Percentiles rank a stretch among this genome's conserved stretches.
Conservation (phyloP, 2,888 invertebrate genomes). For the Drosophila incognita region DNA sequence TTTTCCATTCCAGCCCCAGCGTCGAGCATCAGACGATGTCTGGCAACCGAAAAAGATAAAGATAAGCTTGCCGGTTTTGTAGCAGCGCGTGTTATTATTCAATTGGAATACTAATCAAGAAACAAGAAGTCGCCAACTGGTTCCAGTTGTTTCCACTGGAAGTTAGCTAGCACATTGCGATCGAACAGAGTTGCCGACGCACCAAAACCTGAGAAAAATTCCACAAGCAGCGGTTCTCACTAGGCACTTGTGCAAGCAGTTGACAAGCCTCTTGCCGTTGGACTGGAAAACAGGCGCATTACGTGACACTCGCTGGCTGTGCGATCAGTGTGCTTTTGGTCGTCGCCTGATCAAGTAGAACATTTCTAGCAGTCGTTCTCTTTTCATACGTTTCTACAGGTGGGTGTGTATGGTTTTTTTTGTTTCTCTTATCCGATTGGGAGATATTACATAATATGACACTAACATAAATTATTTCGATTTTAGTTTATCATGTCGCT, state of each 20-base stretch:
- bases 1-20: conserved; percentile 5
- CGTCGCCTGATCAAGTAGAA: conserved; percentile 60
- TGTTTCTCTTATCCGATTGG: not conserved
- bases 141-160: conserved; percentile 26
- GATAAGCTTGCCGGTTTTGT: conserved; percentile 29
- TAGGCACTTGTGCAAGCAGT: not conserved
- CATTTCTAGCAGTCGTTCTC: conserved; percentile 13
- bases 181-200: conserved; percentile 57
- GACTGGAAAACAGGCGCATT: conserved; percentile 57
- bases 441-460: conserved; percentile 66
- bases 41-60: conserved; percentile 10
- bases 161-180: conserved; percentile 14
- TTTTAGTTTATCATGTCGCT: conserved; percentile 71
- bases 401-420: conserved; percentile 33
- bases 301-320: conserved; percentile 47
- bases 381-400: conserved; percentile 40
- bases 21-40: conserved; percentile 51
- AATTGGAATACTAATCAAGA: conserved; percentile 38
- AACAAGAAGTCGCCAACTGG: conserved; percentile 3
- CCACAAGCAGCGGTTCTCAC: not conserved
- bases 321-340: conserved; percentile 67
- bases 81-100: conserved; percentile 46
- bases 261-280: conserved; percentile 27
- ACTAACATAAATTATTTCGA: not conserved
- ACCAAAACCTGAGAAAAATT: not conserved